phyloP scores from a whole-genome alignment of 1,140 invertebrate species.

The Zophobas atratus region DNA sequence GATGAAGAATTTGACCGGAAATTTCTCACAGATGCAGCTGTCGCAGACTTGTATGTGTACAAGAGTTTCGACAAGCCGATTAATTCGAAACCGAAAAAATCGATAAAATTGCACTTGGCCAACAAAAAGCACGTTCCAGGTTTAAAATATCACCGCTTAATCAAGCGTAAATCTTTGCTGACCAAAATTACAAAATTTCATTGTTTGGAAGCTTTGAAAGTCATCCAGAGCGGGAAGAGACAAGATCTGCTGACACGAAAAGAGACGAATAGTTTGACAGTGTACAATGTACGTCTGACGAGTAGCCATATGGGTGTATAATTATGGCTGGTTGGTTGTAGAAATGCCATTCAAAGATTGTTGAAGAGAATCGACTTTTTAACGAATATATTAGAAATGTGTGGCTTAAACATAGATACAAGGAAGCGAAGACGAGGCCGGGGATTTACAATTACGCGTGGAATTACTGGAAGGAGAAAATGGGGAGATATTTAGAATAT shows the following conservation, averaged over 20 bases:
- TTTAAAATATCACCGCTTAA: constrained; percentile 37
- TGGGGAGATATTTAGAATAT: constrained; percentile 53
- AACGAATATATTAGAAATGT: constrained; percentile 50
- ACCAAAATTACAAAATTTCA: constrained; percentile 52
- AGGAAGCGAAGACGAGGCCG: constrained; percentile 32
- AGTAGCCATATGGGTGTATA: too few relatives aligned
- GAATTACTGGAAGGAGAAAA: constrained; percentile 52
- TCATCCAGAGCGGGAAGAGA: constrained; percentile 51
- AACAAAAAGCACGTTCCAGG: constrained; percentile 48
- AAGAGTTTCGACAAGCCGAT: constrained; percentile 48
- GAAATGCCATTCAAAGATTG: constrained; percentile 56
- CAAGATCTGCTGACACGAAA: constrained; percentile 12
- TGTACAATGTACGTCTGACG: constrained; percentile 52
- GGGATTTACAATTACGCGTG: constrained; percentile 45
- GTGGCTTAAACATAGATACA: constrained; percentile 49
- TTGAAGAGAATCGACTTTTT: constrained; percentile 57
- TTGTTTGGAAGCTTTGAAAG: constrained; percentile 60
- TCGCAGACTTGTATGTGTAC: constrained; percentile 50
- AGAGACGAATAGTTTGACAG: constrained; percentile 40
- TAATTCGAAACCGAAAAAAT: constrained; percentile 20
- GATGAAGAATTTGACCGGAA: constrained; percentile 24
- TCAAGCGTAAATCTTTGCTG: constrained; percentile 49
- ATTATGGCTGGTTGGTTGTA: constrained; percentile 43
- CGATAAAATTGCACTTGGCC: constrained; percentile 12
- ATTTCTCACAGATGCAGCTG: constrained; percentile 50